Evolutionary conservation across 2,113 vertebrate genomes (phyloP).

Genomic region (Amia ocellicauda): DNA sequence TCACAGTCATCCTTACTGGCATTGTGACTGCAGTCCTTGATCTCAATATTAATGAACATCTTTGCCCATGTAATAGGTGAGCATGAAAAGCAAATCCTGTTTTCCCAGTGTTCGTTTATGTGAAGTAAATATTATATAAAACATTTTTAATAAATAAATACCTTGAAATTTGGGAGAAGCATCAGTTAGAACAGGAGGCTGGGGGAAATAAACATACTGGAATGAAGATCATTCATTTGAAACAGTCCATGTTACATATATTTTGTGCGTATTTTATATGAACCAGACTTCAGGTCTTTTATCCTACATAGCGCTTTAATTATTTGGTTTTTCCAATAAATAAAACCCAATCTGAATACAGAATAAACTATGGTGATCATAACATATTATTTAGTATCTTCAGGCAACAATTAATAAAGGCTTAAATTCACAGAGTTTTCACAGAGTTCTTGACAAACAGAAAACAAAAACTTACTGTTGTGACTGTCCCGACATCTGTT

Average conservation of each 20-base stretch:
- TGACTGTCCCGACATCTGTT: slow-evolving; percentile 55
- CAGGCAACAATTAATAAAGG: no score
- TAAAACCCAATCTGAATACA: no score
- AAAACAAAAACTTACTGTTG: slow-evolving; percentile 49
- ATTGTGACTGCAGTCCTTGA: slow-evolving; percentile 23
- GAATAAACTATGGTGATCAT: no score
- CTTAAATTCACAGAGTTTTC: not conserved
- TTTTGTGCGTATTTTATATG: no score
- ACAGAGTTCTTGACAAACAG: slow-evolving; percentile 18
- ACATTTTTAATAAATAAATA: slow-evolving; percentile 35
- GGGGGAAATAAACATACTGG: slow-evolving; percentile 19
- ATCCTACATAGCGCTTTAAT: no score
- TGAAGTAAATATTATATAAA: not conserved
- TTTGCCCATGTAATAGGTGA: no score
- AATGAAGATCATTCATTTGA: not conserved
- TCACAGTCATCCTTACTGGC: slow-evolving; percentile 14
- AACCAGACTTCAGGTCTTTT: no score
- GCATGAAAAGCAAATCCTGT: no score
- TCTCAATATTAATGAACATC: not conserved
- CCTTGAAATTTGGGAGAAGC: slow-evolving; percentile 51
- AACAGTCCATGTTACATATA: not conserved
- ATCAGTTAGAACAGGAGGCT: slow-evolving; percentile 57
- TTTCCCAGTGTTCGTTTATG: not conserved
- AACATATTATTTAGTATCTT: no score
- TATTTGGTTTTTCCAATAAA: no score